Percentiles rank a stretch among this genome's conserved stretches.
Evolutionary conservation across 2,113 vertebrate genomes (phyloP).

Genomic region (Periophthalmus modestus): DNA sequence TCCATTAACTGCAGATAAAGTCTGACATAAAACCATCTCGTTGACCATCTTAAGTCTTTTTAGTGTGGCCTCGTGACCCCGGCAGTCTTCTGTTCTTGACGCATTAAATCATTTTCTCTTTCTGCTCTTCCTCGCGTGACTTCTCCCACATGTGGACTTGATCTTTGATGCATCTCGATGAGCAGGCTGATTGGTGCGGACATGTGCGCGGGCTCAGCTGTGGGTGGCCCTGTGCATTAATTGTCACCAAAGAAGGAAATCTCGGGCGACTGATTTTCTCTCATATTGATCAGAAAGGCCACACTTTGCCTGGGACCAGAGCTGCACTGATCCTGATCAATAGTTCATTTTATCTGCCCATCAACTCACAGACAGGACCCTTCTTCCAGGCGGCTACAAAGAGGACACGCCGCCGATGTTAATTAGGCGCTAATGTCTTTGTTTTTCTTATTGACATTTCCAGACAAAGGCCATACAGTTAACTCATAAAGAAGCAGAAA

Average conservation of each 20-base stretch:
- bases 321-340: constrained; percentile 59
- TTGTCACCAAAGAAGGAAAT: constrained; percentile 50
- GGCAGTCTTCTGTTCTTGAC: background rate
- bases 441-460: constrained; percentile 46
- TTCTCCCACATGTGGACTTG: background rate
- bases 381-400: constrained; percentile 17
- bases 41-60: background rate
- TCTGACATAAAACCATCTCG: background rate
- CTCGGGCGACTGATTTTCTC: constrained; percentile 33
- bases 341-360: constrained; percentile 73
- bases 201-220: constrained; percentile 12
- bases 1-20: background rate
- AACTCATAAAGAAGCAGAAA: background rate
- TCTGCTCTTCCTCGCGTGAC: background rate
- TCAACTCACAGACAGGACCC: constrained; percentile 38
- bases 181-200: constrained; percentile 10
- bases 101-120: background rate
- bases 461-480: constrained; percentile 23
- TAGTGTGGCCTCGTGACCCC: background rate
- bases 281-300: constrained; percentile 54
- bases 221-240: constrained; percentile 32
- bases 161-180: background rate
- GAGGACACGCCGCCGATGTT: constrained; percentile 46
- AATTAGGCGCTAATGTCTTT: constrained; percentile 50
- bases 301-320: constrained; percentile 44